phyloP scores from a whole-genome alignment of 1,140 invertebrate species.

The Polypedilum vanderplanki region DNA sequence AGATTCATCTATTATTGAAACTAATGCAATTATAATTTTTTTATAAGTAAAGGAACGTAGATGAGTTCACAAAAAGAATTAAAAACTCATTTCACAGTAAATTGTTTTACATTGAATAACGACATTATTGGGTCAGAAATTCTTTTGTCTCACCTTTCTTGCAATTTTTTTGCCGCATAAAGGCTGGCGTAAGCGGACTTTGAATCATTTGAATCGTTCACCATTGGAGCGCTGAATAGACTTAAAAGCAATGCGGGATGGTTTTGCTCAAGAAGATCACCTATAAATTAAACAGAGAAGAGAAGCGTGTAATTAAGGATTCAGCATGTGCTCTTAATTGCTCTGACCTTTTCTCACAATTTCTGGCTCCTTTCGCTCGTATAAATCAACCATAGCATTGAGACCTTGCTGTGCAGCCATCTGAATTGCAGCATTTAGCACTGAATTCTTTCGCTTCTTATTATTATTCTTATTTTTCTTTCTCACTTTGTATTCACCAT shows the following conservation, averaged over 20 bases:
- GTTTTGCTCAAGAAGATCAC: conserved; percentile 40
- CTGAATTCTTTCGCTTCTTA: conserved; percentile 18
- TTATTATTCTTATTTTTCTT: neutral
- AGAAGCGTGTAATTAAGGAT: conserved; percentile 29
- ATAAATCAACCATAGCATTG: conserved; percentile 41
- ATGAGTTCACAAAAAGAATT: too few species aligned
- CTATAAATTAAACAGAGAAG: conserved; percentile 33
- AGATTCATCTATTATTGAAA: too few species aligned
- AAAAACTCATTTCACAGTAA: too few species aligned
- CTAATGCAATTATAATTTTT: too few species aligned
- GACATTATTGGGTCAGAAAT: too few species aligned
- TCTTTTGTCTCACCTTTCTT: conserved; percentile 33
- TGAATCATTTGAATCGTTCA: conserved; percentile 36
- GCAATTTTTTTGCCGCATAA: conserved; percentile 41
- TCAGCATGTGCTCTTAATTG: neutral
- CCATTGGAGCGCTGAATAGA: conserved; percentile 39
- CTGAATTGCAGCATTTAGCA: conserved; percentile 35
- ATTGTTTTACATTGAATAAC: too few species aligned
- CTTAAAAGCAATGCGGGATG: conserved; percentile 42
- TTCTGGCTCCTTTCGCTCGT: conserved; percentile 40
- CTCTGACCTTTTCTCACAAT: conserved; percentile 41
- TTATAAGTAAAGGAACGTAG: too few species aligned
- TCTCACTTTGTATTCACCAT: neutral
- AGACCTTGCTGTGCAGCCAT: conserved; percentile 40
- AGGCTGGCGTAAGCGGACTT: conserved; percentile 43